Evolutionary conservation across 2,888 invertebrate genomes (phyloP).

Genomic region (Lypha dubia): DNA sequence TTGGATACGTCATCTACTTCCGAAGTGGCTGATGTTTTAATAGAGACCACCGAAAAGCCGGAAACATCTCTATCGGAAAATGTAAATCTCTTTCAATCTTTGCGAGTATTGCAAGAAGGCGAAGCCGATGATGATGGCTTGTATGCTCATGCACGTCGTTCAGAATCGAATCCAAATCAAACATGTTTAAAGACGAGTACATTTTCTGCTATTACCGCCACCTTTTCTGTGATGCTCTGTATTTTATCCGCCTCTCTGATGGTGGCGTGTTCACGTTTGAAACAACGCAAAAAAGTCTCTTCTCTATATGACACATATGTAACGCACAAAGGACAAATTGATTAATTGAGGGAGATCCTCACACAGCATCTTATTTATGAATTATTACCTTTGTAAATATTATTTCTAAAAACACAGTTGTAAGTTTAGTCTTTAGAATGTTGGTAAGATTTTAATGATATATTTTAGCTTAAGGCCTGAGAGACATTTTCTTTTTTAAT

Average conservation of each 20-base stretch:
- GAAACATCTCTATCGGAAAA: constrained; percentile 90
- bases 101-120: constrained; percentile 94
- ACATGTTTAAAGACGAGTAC: constrained; percentile 88
- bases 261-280: constrained; percentile 90
- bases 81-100: constrained; percentile 94
- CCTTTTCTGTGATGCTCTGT: constrained; percentile 88
- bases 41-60: constrained; percentile 77
- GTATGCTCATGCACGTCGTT: constrained; percentile 74
- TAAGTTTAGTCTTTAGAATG: constrained; percentile 39
- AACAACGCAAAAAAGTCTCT: constrained; percentile 85
- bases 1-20: constrained; percentile 53
- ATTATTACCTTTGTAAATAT: constrained; percentile 63
- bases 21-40: constrained; percentile 52
- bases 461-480: constrained; percentile 9
- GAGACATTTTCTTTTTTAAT: constrained; percentile 25
- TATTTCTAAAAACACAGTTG: constrained; percentile 30
- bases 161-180: constrained; percentile 80
- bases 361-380: constrained; percentile 23
- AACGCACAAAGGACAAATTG: constrained; percentile 87
- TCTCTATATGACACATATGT: constrained; percentile 85
- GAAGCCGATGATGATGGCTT: constrained; percentile 85
- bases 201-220: constrained; percentile 88
- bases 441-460: constrained; percentile 15
- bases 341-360: constrained; percentile 81
- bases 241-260: constrained; percentile 89